These are phyloP conservation scores for Callithrix jacchus DNA, from an alignment of 2,113 vertebrate genomes.

Conservation along the genomic window DNA sequence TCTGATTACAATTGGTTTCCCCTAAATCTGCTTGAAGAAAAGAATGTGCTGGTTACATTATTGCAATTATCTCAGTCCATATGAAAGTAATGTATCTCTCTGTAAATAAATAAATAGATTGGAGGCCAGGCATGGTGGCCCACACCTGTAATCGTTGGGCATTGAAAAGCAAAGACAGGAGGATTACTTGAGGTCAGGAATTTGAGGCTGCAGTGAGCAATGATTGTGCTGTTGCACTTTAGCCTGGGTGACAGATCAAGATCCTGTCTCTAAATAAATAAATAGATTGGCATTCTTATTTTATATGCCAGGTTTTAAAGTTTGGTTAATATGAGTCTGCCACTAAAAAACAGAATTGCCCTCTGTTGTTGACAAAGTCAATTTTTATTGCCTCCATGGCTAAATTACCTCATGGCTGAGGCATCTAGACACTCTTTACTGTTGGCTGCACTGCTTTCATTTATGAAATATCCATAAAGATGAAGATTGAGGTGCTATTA, in stretches of 20 bases:
- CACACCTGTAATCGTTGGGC: too few relatives aligned
- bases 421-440: background rate
- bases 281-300: constrained; percentile 28
- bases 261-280: too few relatives aligned
- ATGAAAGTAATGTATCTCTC: background rate
- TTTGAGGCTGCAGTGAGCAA: too few relatives aligned
- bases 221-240: too few relatives aligned
- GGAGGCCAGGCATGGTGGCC: too few relatives aligned
- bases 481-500: background rate
- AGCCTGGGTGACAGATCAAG: too few relatives aligned
- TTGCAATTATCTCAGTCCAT: background rate
- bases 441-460: background rate
- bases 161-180: too few relatives aligned
- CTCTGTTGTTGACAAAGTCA: background rate
- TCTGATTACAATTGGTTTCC: background rate
- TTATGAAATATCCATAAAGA: background rate
- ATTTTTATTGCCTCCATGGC: background rate
- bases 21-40: constrained; percentile 15
- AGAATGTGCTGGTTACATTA: background rate
- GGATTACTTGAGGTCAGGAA: too few relatives aligned
- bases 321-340: background rate
- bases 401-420: background rate
- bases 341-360: background rate
- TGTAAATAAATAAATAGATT: background rate
- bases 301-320: background rate